phyloP scores from a whole-genome alignment of 2,888 invertebrate genomes.

The Horisme vitalbata region DNA sequence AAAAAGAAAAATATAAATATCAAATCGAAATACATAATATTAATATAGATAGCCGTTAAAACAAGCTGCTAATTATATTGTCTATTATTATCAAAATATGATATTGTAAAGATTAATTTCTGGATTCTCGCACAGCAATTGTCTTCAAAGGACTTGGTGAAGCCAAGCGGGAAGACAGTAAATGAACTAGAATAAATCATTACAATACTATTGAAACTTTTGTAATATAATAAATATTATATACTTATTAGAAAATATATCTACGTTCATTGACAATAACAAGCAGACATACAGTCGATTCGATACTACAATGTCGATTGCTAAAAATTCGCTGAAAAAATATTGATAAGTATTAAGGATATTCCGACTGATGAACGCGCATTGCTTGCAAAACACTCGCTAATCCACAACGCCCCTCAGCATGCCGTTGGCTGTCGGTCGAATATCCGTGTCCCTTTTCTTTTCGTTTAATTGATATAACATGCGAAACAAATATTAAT shows the following conservation, averaged over 20 bases:
- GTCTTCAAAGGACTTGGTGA: slow-evolving; percentile 1
- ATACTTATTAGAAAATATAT: slow-evolving; percentile 9
- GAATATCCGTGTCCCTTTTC: background rate
- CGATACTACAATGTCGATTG: slow-evolving; percentile 29
- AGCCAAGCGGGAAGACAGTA: background rate
- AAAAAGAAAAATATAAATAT: slow-evolving; percentile 2
- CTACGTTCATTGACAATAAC: slow-evolving; percentile 9
- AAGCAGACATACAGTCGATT: slow-evolving; percentile 27
- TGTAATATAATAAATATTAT: slow-evolving; percentile 13
- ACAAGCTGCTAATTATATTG: slow-evolving; percentile 18
- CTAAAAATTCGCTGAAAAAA: slow-evolving; percentile 45
- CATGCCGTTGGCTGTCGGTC: slow-evolving; percentile 1
- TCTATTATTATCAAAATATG: slow-evolving; percentile 4
- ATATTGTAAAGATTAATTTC: slow-evolving; percentile 22
- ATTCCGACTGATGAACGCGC: slow-evolving; percentile 31
- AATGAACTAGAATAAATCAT: slow-evolving; percentile 15
- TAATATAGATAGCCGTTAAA: slow-evolving; percentile 5
- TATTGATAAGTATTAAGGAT: slow-evolving; percentile 13
- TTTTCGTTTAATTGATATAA: slow-evolving; percentile 9
- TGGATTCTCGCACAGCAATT: slow-evolving; percentile 26
- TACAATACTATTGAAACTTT: slow-evolving; percentile 23
- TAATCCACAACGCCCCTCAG: slow-evolving; percentile 26
- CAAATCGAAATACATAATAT: slow-evolving; percentile 7
- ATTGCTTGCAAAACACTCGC: slow-evolving; percentile 38
- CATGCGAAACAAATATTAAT: slow-evolving; percentile 33